Percentiles rank a stretch among this genome's conserved stretches.
These are phyloP conservation scores for Euwallacea similis DNA, from an alignment of 1,140 invertebrate species.

Conservation along the genomic window DNA sequence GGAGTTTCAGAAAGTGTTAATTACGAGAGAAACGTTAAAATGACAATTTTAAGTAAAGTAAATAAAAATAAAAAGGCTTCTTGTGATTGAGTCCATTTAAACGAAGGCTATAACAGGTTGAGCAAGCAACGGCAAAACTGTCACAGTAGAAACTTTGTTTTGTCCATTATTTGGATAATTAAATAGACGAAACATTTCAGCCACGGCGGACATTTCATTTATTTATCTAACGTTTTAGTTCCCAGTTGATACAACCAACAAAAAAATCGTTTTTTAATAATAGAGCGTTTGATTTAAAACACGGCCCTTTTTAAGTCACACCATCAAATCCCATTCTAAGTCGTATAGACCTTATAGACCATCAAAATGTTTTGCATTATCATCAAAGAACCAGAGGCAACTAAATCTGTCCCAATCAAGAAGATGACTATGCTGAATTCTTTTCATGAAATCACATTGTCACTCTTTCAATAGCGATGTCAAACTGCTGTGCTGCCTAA, in stretches of 20 bases:
- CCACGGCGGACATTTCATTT: neutral
- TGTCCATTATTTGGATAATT: constrained; percentile 23
- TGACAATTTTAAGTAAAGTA: constrained; percentile 30
- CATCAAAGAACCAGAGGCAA: constrained; percentile 43
- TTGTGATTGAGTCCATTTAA: constrained; percentile 26
- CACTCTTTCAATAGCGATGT: constrained; percentile 41
- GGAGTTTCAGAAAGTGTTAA: constrained; percentile 22
- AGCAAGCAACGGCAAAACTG: constrained; percentile 20
- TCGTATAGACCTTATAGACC: constrained; percentile 28
- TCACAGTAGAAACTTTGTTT: constrained; percentile 32
- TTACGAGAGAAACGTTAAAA: constrained; percentile 21
- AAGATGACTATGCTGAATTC: constrained; percentile 43
- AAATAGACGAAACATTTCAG: neutral
- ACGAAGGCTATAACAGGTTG: constrained; percentile 16
- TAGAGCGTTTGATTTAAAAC: too few species aligned
- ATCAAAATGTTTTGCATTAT: constrained; percentile 36
- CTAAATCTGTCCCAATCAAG: constrained; percentile 45
- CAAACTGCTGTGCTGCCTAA: constrained; percentile 39
- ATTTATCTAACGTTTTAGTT: too few species aligned
- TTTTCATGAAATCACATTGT: constrained; percentile 44
- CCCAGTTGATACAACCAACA: too few species aligned
- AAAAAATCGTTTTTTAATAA: too few species aligned
- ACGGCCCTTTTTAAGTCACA: constrained; percentile 8
- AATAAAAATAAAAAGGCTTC: constrained; percentile 33
- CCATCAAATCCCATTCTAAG: constrained; percentile 13